phyloP scores from a whole-genome alignment of 1,140 invertebrate species.

The Drosophila arawakana region DNA sequence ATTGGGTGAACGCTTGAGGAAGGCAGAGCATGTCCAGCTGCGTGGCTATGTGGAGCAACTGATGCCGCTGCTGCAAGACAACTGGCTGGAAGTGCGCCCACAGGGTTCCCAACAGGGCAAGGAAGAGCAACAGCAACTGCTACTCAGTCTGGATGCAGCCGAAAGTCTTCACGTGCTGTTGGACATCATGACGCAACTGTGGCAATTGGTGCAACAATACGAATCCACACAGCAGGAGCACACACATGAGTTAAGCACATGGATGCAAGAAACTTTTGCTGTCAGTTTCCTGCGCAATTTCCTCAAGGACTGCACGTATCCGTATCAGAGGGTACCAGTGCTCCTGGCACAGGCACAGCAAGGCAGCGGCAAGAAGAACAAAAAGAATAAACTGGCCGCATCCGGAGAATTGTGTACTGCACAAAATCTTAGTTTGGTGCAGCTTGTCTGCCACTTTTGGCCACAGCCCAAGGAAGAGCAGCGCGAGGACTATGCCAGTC shows the following conservation, averaged over 20 bases:
- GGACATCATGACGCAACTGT: conserved; percentile 86
- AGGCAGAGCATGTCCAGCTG: conserved; percentile 47
- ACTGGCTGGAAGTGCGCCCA: conserved; percentile 89
- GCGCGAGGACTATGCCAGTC: conserved; percentile 20
- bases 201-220: conserved; percentile 85
- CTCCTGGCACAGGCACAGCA: background rate
- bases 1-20: conserved; percentile 36
- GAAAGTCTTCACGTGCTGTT: conserved; percentile 86
- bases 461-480: conserved; percentile 36
- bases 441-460: conserved; percentile 63
- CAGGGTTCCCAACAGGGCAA: conserved; percentile 57
- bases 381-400: background rate
- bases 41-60: conserved; percentile 87
- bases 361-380: conserved; percentile 29
- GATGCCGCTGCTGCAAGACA: conserved; percentile 89
- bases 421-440: conserved; percentile 73
- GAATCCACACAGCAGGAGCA: conserved; percentile 64
- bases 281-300: conserved; percentile 85
- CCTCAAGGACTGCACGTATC: conserved; percentile 72
- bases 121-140: conserved; percentile 68
- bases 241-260: conserved; percentile 77
- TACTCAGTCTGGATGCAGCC: conserved; percentile 86
- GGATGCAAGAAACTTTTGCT: conserved; percentile 86
- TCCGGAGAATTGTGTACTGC: conserved; percentile 56
- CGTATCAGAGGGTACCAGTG: conserved; percentile 59